Evolutionary conservation across 2,888 invertebrate species (phyloP), one percentile per base, ranked within the genome.

Genomic region (Hypsopygia costalis): DNA sequence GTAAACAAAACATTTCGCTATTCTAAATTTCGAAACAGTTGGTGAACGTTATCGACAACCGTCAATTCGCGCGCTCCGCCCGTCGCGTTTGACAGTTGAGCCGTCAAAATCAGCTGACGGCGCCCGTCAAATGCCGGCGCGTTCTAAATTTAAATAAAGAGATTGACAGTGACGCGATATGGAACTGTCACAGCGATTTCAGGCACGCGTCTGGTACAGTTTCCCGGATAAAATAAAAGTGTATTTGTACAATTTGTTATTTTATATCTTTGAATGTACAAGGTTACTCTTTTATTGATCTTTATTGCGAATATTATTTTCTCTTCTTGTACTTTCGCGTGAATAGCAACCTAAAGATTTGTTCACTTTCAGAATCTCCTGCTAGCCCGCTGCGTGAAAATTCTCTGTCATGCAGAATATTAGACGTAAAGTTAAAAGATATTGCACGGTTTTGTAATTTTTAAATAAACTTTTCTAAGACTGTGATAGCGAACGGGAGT

Each of bases 161-260:
- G 77, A 80, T 74, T 78, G 81, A 81, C 83, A 73, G 58, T 71
- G 78, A 79, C 64, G 62, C 66, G 80, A 80, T 80, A 79, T 61
- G 70, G 64, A 54, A 58, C 62, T 67, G 73, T 70, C 73, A 66
- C 50, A 56, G 51, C 58, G 61, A 11, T 35, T 16, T 16, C 25
- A 7, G 25, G 6, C 25, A 6, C 16, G 16, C 16, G 16, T 16
- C 4, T 31, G 5, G 11, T 31, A 6, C 11, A 11, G 11, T 31
- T 10, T 6, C 16, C 2, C 20, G 16, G 9, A 25, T 25, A 25
- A 6, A 25, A 25, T 25, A 6, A 8, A 25, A 1, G 25, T n/a
- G 6, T n/a, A 6, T 25, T 25, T 21, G 21, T 21, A 21, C 21
- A 21, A 3, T n/a, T n/a, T n/a, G n/a, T n/a, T n/a, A n/a, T n/a